These are phyloP conservation scores for Athene noctua DNA, from an alignment of 2,113 vertebrate genomes.

Conservation along the genomic window DNA sequence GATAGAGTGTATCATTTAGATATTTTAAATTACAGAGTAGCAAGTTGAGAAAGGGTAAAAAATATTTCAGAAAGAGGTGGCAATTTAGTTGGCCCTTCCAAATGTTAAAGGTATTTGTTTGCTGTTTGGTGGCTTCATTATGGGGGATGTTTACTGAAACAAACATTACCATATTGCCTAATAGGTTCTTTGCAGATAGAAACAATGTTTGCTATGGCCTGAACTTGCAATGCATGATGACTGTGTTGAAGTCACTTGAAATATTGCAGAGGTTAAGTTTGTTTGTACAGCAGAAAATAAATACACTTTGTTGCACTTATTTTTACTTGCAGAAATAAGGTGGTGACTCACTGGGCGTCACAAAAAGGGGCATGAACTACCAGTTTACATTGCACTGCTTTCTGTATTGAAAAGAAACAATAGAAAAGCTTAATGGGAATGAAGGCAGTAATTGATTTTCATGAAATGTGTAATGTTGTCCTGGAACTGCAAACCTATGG, in stretches of 20 bases:
- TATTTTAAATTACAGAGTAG: conserved; percentile 39
- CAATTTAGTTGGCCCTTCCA: neutral
- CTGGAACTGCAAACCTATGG: neutral
- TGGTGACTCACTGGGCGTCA: neutral
- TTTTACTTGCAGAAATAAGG: neutral
- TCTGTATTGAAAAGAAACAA: neutral
- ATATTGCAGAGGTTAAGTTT: neutral
- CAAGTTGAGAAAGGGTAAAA: conserved; percentile 15
- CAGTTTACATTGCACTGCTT: neutral
- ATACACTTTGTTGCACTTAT: neutral
- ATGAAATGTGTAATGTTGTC: neutral
- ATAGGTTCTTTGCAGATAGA: conserved; percentile 18
- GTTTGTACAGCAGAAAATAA: neutral
- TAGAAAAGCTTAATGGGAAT: neutral
- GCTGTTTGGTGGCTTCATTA: neutral
- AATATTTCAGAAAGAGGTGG: neutral
- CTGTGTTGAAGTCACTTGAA: neutral
- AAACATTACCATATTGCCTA: neutral
- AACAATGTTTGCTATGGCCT: neutral
- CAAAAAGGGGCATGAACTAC: neutral
- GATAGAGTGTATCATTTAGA: neutral
- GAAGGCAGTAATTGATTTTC: neutral
- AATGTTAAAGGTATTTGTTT: neutral
- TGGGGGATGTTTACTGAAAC: neutral
- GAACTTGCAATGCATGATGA: conserved; percentile 6